Evolutionary conservation across 2,797 vertebrate species (phyloP).

Genomic region (Onychomys torridus): DNA sequence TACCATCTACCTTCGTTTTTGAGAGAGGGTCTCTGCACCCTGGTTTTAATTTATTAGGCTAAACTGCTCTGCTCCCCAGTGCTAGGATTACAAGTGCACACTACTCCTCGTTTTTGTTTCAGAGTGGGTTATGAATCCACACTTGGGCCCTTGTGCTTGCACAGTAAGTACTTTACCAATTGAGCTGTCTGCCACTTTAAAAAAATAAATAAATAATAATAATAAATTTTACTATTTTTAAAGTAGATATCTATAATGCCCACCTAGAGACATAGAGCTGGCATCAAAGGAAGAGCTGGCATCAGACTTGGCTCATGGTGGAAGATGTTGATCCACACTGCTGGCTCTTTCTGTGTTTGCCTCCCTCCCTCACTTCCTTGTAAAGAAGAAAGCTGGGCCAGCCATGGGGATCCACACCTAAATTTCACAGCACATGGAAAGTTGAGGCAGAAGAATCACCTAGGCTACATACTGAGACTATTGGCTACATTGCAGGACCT

Average conservation of each 20-base stretch:
- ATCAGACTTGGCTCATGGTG: neutral
- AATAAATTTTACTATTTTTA: slow-evolving; percentile 44
- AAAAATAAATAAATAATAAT: neutral
- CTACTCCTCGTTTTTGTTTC: neutral
- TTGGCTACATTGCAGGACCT: neutral
- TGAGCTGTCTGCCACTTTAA: neutral
- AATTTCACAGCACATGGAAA: neutral
- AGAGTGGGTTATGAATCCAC: neutral
- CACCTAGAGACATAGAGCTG: neutral
- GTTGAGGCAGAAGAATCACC: neutral
- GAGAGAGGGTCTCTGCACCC: neutral
- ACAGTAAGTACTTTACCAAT: neutral
- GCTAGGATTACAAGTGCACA: neutral
- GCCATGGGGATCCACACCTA: neutral
- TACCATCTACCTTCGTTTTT: neutral
- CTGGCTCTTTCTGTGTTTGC: slow-evolving; percentile 1
- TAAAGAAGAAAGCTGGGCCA: neutral
- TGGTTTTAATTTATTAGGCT: neutral
- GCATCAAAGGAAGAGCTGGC: neutral
- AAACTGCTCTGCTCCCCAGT: neutral
- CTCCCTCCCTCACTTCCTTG: neutral
- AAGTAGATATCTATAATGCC: neutral
- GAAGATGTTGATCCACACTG: neutral
- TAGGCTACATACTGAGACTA: neutral
- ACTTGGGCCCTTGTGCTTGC: neutral